A percentile compares a stretch with the other conserved stretches of the same genome.
phyloP scores from a whole-genome alignment of 2,888 invertebrate genomes.

The Ectropis crepuscularia region DNA sequence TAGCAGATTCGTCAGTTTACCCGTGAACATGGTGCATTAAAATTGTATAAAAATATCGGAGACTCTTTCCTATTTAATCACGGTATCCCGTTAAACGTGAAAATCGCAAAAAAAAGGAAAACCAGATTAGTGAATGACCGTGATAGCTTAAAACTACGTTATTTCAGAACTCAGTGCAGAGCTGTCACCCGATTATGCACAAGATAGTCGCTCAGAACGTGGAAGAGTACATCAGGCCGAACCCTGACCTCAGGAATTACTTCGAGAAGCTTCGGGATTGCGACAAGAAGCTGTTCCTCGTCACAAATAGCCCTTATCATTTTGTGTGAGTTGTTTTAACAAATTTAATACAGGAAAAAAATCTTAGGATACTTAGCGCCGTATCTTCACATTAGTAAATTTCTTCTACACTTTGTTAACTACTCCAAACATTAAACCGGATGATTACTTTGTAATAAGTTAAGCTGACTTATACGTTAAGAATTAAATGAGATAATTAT shows the following conservation, averaged over 20 bases:
- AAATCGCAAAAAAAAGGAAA: no score
- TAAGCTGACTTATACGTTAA: no score
- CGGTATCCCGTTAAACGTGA: no score
- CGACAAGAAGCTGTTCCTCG: conserved; percentile 95
- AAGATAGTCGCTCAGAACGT: conserved; percentile 93
- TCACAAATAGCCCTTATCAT: conserved; percentile 98
- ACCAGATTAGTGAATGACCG: no score
- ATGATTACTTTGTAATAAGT: no score
- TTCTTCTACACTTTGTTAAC: no score
- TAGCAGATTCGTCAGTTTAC: no score
- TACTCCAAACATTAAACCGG: no score
- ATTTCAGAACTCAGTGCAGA: conserved; percentile 93
- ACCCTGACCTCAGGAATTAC: conserved; percentile 89
- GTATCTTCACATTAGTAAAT: no score
- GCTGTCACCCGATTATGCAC: conserved; percentile 95
- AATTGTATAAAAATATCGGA: neutral
- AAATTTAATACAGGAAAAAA: neutral
- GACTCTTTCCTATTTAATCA: conserved; percentile 9
- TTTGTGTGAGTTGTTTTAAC: conserved; percentile 91
- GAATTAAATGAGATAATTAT: no score
- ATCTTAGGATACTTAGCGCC: no score
- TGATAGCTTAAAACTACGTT: conserved; percentile 28
- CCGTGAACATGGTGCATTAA: no score
- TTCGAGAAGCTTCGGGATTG: conserved; percentile 90
- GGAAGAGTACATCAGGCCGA: conserved; percentile 91